A percentile compares a stretch with the other conserved stretches of the same genome.
These are phyloP conservation scores for Drosophila nigritarsus DNA, from an alignment of 2,888 invertebrate species.

Conservation along the genomic window DNA sequence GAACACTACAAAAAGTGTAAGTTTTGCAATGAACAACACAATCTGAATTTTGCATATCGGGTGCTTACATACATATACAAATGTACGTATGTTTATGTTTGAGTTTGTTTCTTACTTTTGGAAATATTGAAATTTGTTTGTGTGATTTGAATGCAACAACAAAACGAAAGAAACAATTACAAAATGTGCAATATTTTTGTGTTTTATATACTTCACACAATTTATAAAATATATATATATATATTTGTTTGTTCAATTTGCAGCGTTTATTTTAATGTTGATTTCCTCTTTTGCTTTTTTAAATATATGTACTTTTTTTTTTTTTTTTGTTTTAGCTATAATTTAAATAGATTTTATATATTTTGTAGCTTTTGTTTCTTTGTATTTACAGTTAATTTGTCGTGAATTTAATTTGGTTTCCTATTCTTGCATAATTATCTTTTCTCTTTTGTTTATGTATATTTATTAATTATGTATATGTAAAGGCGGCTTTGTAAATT, in stretches of 20 bases:
- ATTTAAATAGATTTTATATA: constrained; percentile 47
- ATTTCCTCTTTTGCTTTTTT: constrained; percentile 22
- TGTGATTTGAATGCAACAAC: constrained; percentile 31
- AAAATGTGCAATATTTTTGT: constrained; percentile 29
- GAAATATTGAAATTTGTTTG: constrained; percentile 13
- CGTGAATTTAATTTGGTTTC: constrained; percentile 48
- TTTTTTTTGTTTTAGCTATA: constrained; percentile 44
- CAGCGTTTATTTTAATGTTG: constrained; percentile 49
- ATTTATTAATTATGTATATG: constrained; percentile 24
- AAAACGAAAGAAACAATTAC: constrained; percentile 35
- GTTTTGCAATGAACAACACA: constrained; percentile 34
- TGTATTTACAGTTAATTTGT: constrained; percentile 59
- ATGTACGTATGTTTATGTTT: constrained; percentile 6
- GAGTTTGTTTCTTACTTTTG: constrained; percentile 5
- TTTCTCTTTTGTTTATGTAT: constrained; percentile 22
- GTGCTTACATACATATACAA: constrained; percentile 2
- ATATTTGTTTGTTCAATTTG: constrained; percentile 39
- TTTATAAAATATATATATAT: constrained; percentile 32
- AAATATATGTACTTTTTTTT: constrained; percentile 41
- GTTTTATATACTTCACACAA: constrained; percentile 36
- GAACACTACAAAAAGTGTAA: constrained; percentile 30
- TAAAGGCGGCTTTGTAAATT: constrained; percentile 40
- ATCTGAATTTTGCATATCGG: constrained; percentile 1
- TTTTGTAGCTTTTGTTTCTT: constrained; percentile 21
- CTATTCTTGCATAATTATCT: constrained; percentile 40